phyloP scores from a whole-genome alignment of 64 coral and sea anemone genomes.

The Stylophora pistillata region DNA sequence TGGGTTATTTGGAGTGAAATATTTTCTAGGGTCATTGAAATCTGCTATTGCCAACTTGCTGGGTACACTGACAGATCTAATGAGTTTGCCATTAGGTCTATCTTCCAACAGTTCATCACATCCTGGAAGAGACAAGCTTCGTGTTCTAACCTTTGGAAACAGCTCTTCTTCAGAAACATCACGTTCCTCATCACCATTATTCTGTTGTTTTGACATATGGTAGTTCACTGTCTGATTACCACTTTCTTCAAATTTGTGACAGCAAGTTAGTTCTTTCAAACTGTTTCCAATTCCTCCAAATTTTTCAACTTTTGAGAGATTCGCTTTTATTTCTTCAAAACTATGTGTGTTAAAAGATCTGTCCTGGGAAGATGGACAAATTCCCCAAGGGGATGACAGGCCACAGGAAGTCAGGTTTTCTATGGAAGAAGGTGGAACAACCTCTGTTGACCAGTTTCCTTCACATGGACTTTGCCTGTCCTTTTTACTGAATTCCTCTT shows the following conservation, averaged over 20 bases:
- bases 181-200: neutral
- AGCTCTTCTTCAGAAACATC: neutral
- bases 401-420: constrained; percentile 16
- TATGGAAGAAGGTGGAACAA: neutral
- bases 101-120: neutral
- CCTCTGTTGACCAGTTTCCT: constrained; percentile 22
- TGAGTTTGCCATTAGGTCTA: neutral
- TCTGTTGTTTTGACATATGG: neutral
- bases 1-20: neutral
- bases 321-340: constrained; percentile 76
- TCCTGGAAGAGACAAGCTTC: constrained; percentile 28
- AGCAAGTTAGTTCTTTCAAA: constrained; percentile 60
- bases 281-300: constrained; percentile 43
- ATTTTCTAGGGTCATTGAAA: neutral
- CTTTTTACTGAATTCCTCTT: neutral
- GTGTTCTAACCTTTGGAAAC: neutral
- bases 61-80: constrained; percentile 42
- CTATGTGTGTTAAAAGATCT: constrained; percentile 61
- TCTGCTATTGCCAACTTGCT: neutral
- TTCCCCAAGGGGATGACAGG: constrained; percentile 76
- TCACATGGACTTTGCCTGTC: neutral
- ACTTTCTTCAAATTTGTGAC: constrained; percentile 67
- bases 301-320: constrained; percentile 42
- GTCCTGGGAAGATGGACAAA: constrained; percentile 63
- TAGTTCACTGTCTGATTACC: neutral